Percentiles rank a stretch among this genome's conserved stretches.
Conservation (phyloP, 2,888 invertebrate species). For the Clanis bilineata region DNA sequence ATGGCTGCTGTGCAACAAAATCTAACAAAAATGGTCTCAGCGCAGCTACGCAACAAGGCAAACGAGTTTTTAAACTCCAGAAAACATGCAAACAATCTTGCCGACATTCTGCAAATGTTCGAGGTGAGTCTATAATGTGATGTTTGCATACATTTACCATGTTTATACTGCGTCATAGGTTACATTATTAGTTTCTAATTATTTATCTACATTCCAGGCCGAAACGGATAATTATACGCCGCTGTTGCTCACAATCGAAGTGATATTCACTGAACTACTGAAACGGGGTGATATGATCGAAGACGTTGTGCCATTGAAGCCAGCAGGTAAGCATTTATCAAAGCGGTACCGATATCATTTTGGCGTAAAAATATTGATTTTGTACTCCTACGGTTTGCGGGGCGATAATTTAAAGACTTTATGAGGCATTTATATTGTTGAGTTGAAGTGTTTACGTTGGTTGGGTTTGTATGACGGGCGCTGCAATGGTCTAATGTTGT, state of each 20-base stretch:
- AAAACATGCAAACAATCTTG: conserved; percentile 84
- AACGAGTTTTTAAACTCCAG: conserved; percentile 86
- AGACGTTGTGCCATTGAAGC: conserved; percentile 82
- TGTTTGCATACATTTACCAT: conserved; percentile 20
- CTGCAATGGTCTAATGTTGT: neutral
- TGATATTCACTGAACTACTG: conserved; percentile 86
- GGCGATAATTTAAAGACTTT: neutral
- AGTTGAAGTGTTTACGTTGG: neutral
- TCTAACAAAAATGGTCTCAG: conserved; percentile 83
- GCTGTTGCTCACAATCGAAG: conserved; percentile 86
- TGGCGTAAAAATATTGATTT: conserved; percentile 52
- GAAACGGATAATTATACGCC: conserved; percentile 77
- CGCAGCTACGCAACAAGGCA: conserved; percentile 85
- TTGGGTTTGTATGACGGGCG: neutral
- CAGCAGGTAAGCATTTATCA: conserved; percentile 64
- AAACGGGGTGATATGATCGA: conserved; percentile 85
- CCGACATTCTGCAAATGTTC: conserved; percentile 86
- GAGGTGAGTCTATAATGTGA: conserved; percentile 67
- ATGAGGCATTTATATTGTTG: neutral
- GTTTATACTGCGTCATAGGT: conserved; percentile 55
- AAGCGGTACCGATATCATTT: conserved; percentile 27
- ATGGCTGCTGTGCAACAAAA: conserved; percentile 71
- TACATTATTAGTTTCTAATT: conserved; percentile 45
- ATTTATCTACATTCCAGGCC: conserved; percentile 57
- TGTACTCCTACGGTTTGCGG: neutral